Percentiles rank a stretch among this genome's conserved stretches.
Evolutionary conservation across 2,797 vertebrate genomes (phyloP).

Genomic region (Emys orbicularis): DNA sequence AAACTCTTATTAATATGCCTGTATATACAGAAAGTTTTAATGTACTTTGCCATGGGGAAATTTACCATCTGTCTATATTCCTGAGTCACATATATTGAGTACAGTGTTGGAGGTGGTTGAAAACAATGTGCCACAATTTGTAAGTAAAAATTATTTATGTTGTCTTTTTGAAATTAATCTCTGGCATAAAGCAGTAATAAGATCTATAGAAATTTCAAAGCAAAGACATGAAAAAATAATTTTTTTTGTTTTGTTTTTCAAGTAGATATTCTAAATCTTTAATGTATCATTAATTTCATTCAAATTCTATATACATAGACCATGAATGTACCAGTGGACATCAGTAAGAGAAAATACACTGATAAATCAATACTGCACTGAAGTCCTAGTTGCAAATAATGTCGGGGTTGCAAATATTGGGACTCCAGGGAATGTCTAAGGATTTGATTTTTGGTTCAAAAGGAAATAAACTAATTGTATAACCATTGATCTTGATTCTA

Average conservation of each 20-base stretch:
- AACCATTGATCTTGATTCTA: neutral
- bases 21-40: constrained; percentile 54
- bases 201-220: constrained; percentile 46
- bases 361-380: constrained; percentile 16
- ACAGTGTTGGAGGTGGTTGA: constrained; percentile 69
- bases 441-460: neutral
- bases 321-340: neutral
- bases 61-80: constrained; percentile 70
- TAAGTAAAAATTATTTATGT: constrained; percentile 70
- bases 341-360: constrained; percentile 39
- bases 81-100: constrained; percentile 71
- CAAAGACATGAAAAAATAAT: constrained; percentile 64
- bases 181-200: constrained; percentile 61
- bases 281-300: constrained; percentile 67
- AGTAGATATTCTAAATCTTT: constrained; percentile 59
- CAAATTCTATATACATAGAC: constrained; percentile 20
- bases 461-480: neutral
- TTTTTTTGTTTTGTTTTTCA: constrained; percentile 52
- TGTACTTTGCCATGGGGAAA: constrained; percentile 67
- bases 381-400: constrained; percentile 11
- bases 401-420: neutral
- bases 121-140: constrained; percentile 60
- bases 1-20: constrained; percentile 37
- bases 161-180: constrained; percentile 67
- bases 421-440: neutral